Conservation (phyloP, 2,113 vertebrate genomes). For the Solea solea region DNA sequence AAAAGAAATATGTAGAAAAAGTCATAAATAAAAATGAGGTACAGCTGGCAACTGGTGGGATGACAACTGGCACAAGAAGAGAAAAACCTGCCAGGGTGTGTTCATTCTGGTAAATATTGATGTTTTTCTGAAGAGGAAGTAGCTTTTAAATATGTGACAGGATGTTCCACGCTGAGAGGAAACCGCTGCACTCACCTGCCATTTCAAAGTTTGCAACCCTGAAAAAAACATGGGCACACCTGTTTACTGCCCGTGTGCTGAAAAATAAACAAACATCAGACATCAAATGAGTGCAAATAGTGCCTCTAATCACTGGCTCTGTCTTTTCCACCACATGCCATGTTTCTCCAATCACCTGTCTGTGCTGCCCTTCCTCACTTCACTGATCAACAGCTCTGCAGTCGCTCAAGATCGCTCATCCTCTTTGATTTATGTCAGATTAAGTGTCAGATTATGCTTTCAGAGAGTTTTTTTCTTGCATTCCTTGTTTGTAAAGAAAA, state of each 20-base stretch:
- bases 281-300: background rate
- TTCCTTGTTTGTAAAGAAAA: no score
- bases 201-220: constrained; percentile 30
- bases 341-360: background rate
- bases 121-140: constrained; percentile 76
- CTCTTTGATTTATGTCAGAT: no score
- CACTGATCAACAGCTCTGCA: no score
- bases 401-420: no score
- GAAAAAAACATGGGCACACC: constrained; percentile 31
- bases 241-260: constrained; percentile 2
- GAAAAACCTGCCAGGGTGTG: constrained; percentile 51
- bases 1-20: constrained; percentile 63
- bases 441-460: no score
- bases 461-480: no score
- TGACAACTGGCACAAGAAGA: constrained; percentile 64
- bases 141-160: constrained; percentile 61
- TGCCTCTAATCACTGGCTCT: background rate
- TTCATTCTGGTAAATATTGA: constrained; percentile 76
- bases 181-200: constrained; percentile 58
- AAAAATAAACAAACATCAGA: constrained; percentile 19
- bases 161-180: constrained; percentile 56
- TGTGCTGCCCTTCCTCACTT: no score
- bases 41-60: constrained; percentile 57
- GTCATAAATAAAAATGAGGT: constrained; percentile 78
- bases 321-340: background rate